Conservation (phyloP, 2,888 invertebrate genomes). For the Drosophila niveifrons region DNA sequence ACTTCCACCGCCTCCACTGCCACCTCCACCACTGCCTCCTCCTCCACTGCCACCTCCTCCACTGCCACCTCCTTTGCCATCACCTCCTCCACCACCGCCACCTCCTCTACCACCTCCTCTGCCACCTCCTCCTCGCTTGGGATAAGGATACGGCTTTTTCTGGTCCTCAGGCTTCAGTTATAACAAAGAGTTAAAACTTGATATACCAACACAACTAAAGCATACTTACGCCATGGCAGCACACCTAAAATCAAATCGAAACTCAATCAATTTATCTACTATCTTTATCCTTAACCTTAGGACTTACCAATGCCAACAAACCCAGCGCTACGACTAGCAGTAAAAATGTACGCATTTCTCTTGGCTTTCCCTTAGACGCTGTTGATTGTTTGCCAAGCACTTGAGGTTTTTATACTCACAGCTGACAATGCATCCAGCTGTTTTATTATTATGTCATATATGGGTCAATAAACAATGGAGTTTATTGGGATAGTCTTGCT, state of each 20-base stretch:
- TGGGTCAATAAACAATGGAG: conserved; percentile 25
- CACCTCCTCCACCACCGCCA: not conserved
- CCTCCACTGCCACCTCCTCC: not conserved
- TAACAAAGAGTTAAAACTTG: not conserved
- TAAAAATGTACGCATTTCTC: conserved; percentile 43
- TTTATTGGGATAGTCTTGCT: not conserved
- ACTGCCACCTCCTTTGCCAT: not conserved
- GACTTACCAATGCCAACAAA: conserved; percentile 47
- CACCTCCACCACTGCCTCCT: not conserved
- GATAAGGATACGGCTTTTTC: not conserved
- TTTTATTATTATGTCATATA: conserved; percentile 26
- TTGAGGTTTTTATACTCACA: conserved; percentile 43
- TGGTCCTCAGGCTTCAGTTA: conserved; percentile 4
- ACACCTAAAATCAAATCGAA: conserved; percentile 13
- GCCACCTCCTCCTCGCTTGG: not conserved
- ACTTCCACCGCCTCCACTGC: conserved; percentile 3
- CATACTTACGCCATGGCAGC: conserved; percentile 41
- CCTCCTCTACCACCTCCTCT: not conserved
- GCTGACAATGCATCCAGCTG: conserved; percentile 45
- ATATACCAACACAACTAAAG: not conserved
- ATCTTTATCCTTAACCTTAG: not conserved
- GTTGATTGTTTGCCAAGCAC: not conserved
- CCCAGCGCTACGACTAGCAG: conserved; percentile 28
- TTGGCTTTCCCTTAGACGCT: not conserved
- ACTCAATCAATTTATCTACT: not conserved